Evolutionary conservation across 1,140 invertebrate species (phyloP), one percentile per base, ranked within the genome.

Genomic region (Agraylea sexmaculata): DNA sequence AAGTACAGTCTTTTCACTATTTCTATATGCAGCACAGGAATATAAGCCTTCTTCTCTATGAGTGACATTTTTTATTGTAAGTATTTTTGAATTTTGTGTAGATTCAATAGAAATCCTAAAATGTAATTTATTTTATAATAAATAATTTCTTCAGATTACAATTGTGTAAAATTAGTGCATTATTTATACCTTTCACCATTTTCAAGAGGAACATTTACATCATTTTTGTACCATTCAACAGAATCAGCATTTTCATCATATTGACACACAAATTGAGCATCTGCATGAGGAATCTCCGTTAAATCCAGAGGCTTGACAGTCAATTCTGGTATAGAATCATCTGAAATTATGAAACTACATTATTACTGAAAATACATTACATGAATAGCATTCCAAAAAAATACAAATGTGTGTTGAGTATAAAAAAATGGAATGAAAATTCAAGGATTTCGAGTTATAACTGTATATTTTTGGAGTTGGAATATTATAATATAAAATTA

Each of bases 171-270:
- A 37, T 11, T 7, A 29, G 30, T 13, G 21, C 15, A 27, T 16
- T 13, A 20, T 35, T 28, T 29, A 33, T 30, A 47, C 46, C 42
- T 45, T 32, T 45, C 40, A n/a, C 29, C 31, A 16, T 21, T 23
- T 22, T 49, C 42, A 22, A 48, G 30, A 2, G 42, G 42, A 3
- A 37, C 22, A 31, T 44, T 40, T 4, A 40, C 15, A 39, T 49
- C 43, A 22, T 45, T 40, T 34, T 45, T 45, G 33, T 40, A 49
- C 47, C 47, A 49, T 27, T 45, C 40, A 4, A 42, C 18, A 17
- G 33, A 20, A 20, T 49, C 40, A 25, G 47, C 40, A n/a, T n/a
- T n/a, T n/a, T 18, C 23, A 37, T 45, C 32, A 20, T 49, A 49
- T 17, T 39, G 29, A 27, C 47, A 49, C 19, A 45, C 21, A 27